Evolutionary conservation across 92 coral and sea anemone genomes (phyloP).

Genomic region (Nematostella vectensis): DNA sequence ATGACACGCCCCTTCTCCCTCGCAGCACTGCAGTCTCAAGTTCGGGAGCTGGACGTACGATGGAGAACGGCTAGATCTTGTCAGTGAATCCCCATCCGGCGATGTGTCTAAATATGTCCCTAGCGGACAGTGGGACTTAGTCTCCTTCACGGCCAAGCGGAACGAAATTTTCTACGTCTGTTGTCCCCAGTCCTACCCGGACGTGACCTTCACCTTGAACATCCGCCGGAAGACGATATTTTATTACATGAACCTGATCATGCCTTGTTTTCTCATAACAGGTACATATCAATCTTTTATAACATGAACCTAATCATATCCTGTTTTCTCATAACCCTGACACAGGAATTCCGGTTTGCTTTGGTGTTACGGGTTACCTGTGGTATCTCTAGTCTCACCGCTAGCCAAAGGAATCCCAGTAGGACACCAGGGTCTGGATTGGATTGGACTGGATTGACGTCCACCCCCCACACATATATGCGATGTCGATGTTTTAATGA

Average conservation of each 20-base stretch:
- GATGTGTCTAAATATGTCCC: conserved; percentile 66
- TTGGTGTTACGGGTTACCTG: no score
- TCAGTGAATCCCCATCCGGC: conserved; percentile 41
- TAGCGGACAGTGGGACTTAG: conserved; percentile 79
- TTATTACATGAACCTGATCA: conserved; percentile 70
- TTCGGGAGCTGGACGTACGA: conserved; percentile 92
- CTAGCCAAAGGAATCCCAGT: no score
- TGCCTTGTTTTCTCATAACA: conserved; percentile 76
- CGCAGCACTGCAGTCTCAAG: conserved; percentile 61
- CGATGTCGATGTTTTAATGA: no score
- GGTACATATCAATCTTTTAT: conserved; percentile 45
- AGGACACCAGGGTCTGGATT: no score
- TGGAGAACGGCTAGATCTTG: conserved; percentile 62
- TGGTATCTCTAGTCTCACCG: no score
- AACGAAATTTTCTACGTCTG: conserved; percentile 60
- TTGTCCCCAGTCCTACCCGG: conserved; percentile 86
- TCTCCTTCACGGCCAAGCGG: conserved; percentile 53
- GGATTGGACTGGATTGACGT: no score
- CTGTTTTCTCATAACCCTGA: background rate
- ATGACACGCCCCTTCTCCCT: conserved; percentile 2
- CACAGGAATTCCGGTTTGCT: no score
- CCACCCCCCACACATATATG: no score
- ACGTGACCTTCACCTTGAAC: conserved; percentile 69
- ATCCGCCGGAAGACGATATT: conserved; percentile 59
- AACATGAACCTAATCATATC: background rate